Evolutionary conservation across 2,888 invertebrate genomes (phyloP).

Genomic region (Tigriopus californicus): DNA sequence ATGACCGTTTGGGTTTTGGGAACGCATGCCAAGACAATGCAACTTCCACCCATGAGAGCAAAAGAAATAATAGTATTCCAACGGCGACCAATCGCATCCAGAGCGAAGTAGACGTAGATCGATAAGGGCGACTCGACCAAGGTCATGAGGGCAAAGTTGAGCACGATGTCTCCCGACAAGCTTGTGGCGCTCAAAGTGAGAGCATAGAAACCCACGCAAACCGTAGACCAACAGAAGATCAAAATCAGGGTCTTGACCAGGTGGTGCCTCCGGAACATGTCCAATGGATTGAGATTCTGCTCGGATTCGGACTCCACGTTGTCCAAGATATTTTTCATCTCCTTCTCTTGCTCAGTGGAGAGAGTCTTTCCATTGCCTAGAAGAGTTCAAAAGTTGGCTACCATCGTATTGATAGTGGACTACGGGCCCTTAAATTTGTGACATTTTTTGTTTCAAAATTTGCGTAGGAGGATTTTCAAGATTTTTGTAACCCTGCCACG

Average conservation of each 20-base stretch:
- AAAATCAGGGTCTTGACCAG: not conserved
- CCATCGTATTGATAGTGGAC: too few relatives aligned
- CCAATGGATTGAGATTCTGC: not conserved
- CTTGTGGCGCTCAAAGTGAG: conserved; percentile 5
- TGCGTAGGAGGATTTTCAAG: too few relatives aligned
- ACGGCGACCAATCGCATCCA: not conserved
- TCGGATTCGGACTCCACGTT: not conserved
- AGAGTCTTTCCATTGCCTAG: not conserved
- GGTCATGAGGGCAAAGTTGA: conserved; percentile 1
- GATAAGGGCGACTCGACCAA: not conserved
- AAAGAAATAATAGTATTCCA: not conserved
- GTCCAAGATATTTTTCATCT: not conserved
- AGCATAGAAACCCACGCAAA: not conserved
- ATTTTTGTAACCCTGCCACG: too few relatives aligned
- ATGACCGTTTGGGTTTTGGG: not conserved
- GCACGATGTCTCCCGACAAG: conserved; percentile 6
- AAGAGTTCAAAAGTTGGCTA: too few relatives aligned
- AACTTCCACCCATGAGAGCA: not conserved
- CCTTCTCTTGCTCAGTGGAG: not conserved
- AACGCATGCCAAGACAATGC: not conserved
- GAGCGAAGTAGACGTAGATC: not conserved
- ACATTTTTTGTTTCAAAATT: too few relatives aligned
- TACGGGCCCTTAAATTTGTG: too few relatives aligned
- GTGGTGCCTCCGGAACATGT: not conserved
- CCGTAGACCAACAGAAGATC: not conserved